Base-by-base conservation (phyloP, 2,113 vertebrate genomes). In the Antennarius striatus region DNA sequence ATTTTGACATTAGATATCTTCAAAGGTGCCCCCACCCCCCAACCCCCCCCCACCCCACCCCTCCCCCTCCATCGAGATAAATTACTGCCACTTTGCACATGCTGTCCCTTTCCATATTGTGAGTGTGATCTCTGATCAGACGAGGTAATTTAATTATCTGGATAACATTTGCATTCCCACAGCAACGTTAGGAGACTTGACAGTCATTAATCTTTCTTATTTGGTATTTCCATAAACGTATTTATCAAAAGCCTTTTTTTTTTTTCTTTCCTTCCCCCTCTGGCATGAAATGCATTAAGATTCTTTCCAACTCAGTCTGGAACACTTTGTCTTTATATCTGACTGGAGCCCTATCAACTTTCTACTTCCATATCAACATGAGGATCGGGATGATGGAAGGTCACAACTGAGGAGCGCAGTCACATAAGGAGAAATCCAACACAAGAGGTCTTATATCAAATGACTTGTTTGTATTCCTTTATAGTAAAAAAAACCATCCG, bases 251-350 rank as follows among this genome's bases (percentile, higher is more conserved):
- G 52, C 22, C 22, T 22, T 22, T 22, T 22, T 22, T 22, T 22
- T 22, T 22, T 16, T 30, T 61, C 56, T 58, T 52, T 47, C 63
- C 32, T 6, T 3, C 32, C 32, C 32, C 32, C 32, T 7, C 32
- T 7, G 7, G 32, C 32, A 36, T 56, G 6, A n/a, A 6, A 56
- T 57, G 51, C 65, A 62, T 36, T 36, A 59, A 53, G 4, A 7
- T 47, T 71, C 36, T 63, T 42, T 53, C 70, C 8, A 62, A 47
- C 52, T 73, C 29, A 12, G 30, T 6, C 61, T 53, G 14, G 16
- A 79, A 52, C 54, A 77, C 71, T 47, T 52, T 59, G 59, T 62
- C 55, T 83, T 79, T 73, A 56, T 56, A 82, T 67, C 64, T 43
- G 12, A 63, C 32, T 36, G 75, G 74, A 71, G 47, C 36, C 56